Evolutionary conservation across 2,888 invertebrate genomes (phyloP), one percentile per base, ranked within the genome.

Genomic region (Scaptomyza polygonia): DNA sequence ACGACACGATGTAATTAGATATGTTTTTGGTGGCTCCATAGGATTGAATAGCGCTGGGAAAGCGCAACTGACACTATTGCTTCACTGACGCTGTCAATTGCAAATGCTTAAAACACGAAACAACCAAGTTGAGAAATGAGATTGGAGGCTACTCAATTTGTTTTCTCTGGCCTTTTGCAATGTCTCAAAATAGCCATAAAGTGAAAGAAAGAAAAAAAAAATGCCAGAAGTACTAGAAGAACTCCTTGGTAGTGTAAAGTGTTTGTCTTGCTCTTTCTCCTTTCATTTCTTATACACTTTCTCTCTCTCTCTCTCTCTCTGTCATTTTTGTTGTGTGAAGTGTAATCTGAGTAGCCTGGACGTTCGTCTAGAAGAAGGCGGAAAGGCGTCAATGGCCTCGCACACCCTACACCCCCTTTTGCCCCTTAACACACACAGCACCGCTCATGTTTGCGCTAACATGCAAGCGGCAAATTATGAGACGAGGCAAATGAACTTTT

Each of bases 401-500:
- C 58, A 55, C 55, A 61, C 52, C 57, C 25, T 25, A 25, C 40
- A n/a, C 16, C 45, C 36, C 12, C 7, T 21, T 21, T 21, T 18
- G 16, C 47, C 42, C 25, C 11, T 54, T 34, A 61, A 40, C 56
- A 45, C 14, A 21, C 21, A 21, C 25, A 27, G 8, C 29, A 2
- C 6, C 42, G 21, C 47, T 32, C 48, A 39, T 49, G 59, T 59
- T 79, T 76, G 77, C 78, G 77, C 78, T 68, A 72, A 78, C 88
- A 86, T 78, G 85, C 85, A 79, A 88, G 76, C 81, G 77, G 76
- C 76, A 83, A 83, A 86, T 83, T 83, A 85, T 85, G 85, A 83
- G 86, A 69, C 81, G 78, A 65, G 87, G 87, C 87, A 88, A 87
- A 88, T 87, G 85, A 87, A 88, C 87, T 87, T 79, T 85, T 81